Conservation (phyloP, 2,797 vertebrate genomes). For the Xiphorhynchus erythropygius region DNA sequence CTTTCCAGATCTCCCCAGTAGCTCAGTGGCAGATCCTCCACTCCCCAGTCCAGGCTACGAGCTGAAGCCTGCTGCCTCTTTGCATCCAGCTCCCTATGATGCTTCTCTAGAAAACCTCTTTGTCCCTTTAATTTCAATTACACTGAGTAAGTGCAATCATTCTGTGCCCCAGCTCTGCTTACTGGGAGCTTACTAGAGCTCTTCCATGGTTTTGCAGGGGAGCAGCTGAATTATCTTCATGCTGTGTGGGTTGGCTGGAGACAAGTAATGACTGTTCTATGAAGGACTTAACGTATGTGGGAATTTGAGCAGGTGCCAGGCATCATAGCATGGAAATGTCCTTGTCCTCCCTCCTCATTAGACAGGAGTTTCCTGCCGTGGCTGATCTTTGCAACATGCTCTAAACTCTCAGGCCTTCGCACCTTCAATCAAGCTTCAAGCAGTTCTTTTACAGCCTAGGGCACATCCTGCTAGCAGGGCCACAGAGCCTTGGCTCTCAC, state of each 20-base stretch:
- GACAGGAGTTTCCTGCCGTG: not conserved
- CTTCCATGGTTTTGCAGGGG: not conserved
- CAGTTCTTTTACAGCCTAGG: not conserved
- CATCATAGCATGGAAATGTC: not conserved
- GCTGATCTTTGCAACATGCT: not conserved
- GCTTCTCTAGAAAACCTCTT: conserved; percentile 76
- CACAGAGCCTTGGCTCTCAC: not conserved
- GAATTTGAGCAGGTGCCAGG: not conserved
- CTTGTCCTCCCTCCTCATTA: not conserved
- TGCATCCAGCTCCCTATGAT: conserved; percentile 29
- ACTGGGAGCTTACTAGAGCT: not conserved
- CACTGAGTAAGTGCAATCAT: conserved; percentile 76
- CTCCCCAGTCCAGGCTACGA: conserved; percentile 67
- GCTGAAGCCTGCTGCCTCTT: conserved; percentile 41
- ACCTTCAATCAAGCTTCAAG: not conserved
- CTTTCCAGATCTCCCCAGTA: conserved; percentile 38
- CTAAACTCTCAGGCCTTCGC: not conserved
- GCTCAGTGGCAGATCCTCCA: conserved; percentile 53
- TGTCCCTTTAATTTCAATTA: conserved; percentile 83
- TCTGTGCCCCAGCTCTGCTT: not conserved
- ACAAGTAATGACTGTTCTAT: not conserved
- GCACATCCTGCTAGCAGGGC: not conserved
- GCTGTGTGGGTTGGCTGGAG: not conserved
- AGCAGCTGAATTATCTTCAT: not conserved
- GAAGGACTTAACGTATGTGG: not conserved